Percentiles rank a stretch among this genome's conserved stretches.
These are phyloP conservation scores for Eriosoma lanigerum DNA, from an alignment of 1,140 invertebrate genomes.

Conservation along the genomic window DNA sequence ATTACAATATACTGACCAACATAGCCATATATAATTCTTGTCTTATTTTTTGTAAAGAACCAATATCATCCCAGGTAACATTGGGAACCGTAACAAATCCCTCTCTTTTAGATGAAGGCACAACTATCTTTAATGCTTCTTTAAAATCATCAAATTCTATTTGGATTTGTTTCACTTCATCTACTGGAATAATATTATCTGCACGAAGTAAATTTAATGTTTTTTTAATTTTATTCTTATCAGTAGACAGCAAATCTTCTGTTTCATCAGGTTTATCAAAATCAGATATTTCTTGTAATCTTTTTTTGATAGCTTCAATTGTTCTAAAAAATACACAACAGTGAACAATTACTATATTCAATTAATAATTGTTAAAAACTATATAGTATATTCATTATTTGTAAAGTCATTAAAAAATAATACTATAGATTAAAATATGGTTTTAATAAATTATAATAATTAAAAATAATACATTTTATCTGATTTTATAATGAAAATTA, in stretches of 20 bases:
- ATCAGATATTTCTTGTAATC: background rate
- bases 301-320: slow-evolving; percentile 30
- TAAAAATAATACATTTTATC: too few relatives aligned
- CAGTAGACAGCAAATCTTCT: background rate
- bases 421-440: too few relatives aligned
- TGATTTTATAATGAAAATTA: too few relatives aligned
- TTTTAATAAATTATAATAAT: too few relatives aligned
- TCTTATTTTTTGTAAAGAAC: slow-evolving; percentile 83
- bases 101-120: slow-evolving; percentile 93
- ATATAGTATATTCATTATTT: too few relatives aligned
- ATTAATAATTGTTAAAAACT: too few relatives aligned
- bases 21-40: slow-evolving; percentile 89
- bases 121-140: slow-evolving; percentile 76
- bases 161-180: slow-evolving; percentile 62
- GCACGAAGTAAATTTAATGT: slow-evolving; percentile 31
- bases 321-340: slow-evolving; percentile 15
- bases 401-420: too few relatives aligned
- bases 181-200: slow-evolving; percentile 59
- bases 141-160: slow-evolving; percentile 77
- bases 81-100: slow-evolving; percentile 97
- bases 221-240: background rate
- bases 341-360: too few relatives aligned
- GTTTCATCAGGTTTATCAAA: background rate
- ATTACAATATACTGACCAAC: slow-evolving; percentile 64
- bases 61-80: slow-evolving; percentile 96